A percentile compares a stretch with the other conserved stretches of the same genome.
phyloP scores from a whole-genome alignment of 2,113 vertebrate genomes.

The Oryctolagus cuniculus region mOryCun1.1 NC_091443.1:98691001-98691500 shows the following conservation, averaged over 20 bases:
- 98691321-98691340: slow-evolving; percentile 30
- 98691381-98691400: background rate
- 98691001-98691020: slow-evolving; percentile 40
- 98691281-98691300: slow-evolving; percentile 64
- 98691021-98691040: slow-evolving; percentile 43
- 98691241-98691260: slow-evolving; percentile 14
- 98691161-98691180: background rate
- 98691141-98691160: slow-evolving; percentile 17
- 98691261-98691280: background rate
- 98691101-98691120: background rate
- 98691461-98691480: background rate
- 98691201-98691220: slow-evolving; percentile 58
- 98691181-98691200: slow-evolving; percentile 21
- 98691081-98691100: slow-evolving; percentile 26
- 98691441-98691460: background rate
- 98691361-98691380: slow-evolving; percentile 33
- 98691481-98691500: background rate
- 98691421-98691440: background rate
- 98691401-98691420: background rate
- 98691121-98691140: background rate
- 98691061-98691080: accelerated
- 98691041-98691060: background rate
- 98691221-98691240: background rate
- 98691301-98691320: background rate
- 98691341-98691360: background rate